Conservation (phyloP, 1,140 invertebrate genomes). For the Drosophila eugracilis region DNA sequence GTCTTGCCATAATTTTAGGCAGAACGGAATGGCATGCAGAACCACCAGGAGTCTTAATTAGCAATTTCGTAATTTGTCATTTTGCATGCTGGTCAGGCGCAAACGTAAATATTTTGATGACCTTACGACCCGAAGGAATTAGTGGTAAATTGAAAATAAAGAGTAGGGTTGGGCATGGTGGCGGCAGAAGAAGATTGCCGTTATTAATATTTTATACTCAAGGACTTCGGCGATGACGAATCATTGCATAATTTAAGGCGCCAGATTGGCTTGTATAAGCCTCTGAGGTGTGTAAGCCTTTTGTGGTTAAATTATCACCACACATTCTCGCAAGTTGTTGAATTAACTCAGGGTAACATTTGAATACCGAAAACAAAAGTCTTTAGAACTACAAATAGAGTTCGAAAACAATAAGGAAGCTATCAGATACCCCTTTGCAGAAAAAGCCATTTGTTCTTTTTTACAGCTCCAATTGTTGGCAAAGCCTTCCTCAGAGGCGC, state of each 20-base stretch:
- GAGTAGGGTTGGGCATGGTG: background rate
- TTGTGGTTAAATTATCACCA: conserved; percentile 10
- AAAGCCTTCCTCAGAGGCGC: no score
- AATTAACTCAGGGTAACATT: no score
- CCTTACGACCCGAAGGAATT: conserved; percentile 11
- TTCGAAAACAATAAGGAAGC: no score
- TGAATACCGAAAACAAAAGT: no score
- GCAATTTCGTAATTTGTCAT: conserved; percentile 80
- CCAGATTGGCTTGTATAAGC: conserved; percentile 25
- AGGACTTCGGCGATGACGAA: conserved; percentile 13
- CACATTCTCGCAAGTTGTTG: background rate
- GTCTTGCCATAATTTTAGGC: conserved; percentile 67
- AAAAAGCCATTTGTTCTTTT: no score
- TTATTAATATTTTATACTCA: conserved; percentile 56
- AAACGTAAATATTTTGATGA: conserved; percentile 63
- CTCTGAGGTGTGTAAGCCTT: conserved; percentile 17
- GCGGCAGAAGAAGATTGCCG: conserved; percentile 23
- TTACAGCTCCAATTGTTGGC: no score
- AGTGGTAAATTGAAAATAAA: conserved; percentile 29
- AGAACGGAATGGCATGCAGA: conserved; percentile 9
- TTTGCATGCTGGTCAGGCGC: conserved; percentile 61
- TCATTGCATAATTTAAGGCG: conserved; percentile 12
- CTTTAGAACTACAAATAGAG: no score
- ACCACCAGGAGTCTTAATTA: conserved; percentile 64
- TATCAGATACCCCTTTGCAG: no score